Base-by-base conservation (phyloP, 2,888 invertebrate species). In the Diarsia rubi region DNA sequence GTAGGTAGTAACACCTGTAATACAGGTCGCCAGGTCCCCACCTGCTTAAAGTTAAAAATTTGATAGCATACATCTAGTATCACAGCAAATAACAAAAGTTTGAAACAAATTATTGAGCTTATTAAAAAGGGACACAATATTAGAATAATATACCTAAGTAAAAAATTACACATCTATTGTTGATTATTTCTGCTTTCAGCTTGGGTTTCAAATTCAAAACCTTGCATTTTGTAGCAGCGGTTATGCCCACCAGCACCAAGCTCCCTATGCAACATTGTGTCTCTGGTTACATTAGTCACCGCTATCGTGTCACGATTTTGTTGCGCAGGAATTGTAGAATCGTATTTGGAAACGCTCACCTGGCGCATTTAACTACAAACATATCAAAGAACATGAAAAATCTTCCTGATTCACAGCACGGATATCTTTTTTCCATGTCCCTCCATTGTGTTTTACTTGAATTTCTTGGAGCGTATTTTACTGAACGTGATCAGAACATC, bases 271-370 rank as follows among this genome's bases (percentile, higher is more conserved):
- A 47, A 44, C 31, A 59, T 31, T 31, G 47, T 78, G 42, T 42
- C 21, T n/a, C n/a, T 47, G 37, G 52, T 45, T 14, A 57, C 57
- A 79, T 71, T 42, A 47, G 31, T 71, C 47, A 79, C 57, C 60
- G 60, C 16, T 73, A 62, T 79, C 60, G 60, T 52, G 37, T 24
- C 37, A 49, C 52, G 27, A 73, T 79, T 75, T 60, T 75, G 37
- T 80, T 62, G 73, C n/a, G n/a, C 47, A 52, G 44, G 19, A 62
- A 73, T 45, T 73, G 44, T 73, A 62, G 60, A 37, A 57, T 31
- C 45, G 24, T 57, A 57, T 54, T 72, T 44, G 44, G 19, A 44
- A 16, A n/a, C n/a, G 31, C 11, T 74, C 4, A 45, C 21, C 8
- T 57, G 44, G 27, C 27, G 74, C 5, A 31, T 57, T 57, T 72